Evolutionary conservation across 2,888 invertebrate species (phyloP).

Genomic region (Tupiocoris notatus): DNA sequence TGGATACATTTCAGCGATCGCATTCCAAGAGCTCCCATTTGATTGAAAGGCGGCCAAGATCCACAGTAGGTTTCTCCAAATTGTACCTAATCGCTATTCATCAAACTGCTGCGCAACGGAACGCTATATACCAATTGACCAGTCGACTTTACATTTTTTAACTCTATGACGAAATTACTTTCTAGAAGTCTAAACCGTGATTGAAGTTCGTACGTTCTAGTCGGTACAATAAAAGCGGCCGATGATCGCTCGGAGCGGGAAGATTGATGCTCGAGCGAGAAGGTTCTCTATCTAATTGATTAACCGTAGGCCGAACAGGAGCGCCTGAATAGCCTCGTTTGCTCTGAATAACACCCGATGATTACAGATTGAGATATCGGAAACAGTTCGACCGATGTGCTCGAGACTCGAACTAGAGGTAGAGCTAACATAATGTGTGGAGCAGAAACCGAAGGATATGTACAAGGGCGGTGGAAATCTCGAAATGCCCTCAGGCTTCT

Average conservation of each 20-base stretch:
- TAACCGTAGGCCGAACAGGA: constrained; percentile 24
- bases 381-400: constrained; percentile 8
- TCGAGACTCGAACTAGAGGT: neutral
- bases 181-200: too few species aligned
- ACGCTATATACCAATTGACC: too few species aligned
- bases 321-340: constrained; percentile 42
- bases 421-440: neutral
- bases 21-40: too few species aligned
- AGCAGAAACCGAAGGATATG: neutral
- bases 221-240: neutral
- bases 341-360: constrained; percentile 43
- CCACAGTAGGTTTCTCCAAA: too few species aligned
- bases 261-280: constrained; percentile 33
- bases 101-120: too few species aligned
- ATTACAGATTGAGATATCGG: constrained; percentile 43
- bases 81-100: too few species aligned
- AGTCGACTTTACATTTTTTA: too few species aligned
- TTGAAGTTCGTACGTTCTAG: too few species aligned
- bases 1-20: too few species aligned
- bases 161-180: too few species aligned
- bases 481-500: constrained; percentile 17
- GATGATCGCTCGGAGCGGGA: neutral
- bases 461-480: neutral
- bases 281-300: constrained; percentile 40
- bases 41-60: too few species aligned